Evolutionary conservation across 2,797 vertebrate species (phyloP).

Genomic region (Avahi laniger): DNA sequence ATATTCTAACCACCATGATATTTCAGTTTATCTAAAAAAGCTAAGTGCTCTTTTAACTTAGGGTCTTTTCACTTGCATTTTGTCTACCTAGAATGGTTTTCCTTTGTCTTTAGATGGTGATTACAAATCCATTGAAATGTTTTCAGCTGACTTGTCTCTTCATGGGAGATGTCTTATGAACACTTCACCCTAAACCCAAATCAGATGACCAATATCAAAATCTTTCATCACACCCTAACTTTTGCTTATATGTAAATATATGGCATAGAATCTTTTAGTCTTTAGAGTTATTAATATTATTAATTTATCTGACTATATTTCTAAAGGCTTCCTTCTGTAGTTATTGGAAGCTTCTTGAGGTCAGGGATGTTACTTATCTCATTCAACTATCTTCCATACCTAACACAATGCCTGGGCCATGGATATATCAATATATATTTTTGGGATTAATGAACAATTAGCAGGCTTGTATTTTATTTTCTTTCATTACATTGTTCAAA

Average conservation of each 20-base stretch:
- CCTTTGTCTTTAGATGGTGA: not conserved
- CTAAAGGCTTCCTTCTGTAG: not conserved
- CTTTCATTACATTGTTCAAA: not conserved
- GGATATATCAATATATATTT: not conserved
- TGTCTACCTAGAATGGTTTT: not conserved
- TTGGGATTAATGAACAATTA: not conserved
- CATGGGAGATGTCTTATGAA: not conserved
- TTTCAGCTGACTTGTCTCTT: not conserved
- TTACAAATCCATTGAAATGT: not conserved
- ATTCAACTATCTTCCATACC: not conserved
- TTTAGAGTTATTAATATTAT: not conserved
- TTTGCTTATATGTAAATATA: not conserved
- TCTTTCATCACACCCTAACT: not conserved
- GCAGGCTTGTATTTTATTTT: not conserved
- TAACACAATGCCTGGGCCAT: not conserved
- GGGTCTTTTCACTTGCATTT: not conserved
- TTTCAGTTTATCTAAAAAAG: not conserved
- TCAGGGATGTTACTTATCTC: not conserved
- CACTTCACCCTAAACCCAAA: not conserved
- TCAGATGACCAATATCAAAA: not conserved
- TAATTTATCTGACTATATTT: not conserved
- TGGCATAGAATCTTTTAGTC: not conserved
- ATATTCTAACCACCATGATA: not conserved
- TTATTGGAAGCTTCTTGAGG: not conserved
- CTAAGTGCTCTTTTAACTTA: not conserved